Conservation (phyloP, 2,888 invertebrate genomes). For the Xylocampa areola region DNA sequence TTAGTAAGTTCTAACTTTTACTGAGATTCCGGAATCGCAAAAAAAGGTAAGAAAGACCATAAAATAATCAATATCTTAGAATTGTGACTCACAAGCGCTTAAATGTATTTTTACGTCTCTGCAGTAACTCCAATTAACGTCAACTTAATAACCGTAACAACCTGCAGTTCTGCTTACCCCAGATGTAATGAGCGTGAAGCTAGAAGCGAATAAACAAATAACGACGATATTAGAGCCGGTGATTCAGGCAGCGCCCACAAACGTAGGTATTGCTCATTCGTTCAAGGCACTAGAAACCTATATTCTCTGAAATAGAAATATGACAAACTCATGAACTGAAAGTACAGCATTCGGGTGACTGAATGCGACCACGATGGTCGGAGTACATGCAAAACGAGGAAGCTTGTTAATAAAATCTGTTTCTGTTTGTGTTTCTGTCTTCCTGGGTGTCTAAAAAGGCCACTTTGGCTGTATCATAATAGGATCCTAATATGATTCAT, state of each 20-base stretch:
- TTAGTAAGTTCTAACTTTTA: too few species aligned
- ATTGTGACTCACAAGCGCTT: too few species aligned
- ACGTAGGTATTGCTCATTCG: conserved; percentile 30
- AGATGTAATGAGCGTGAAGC: conserved; percentile 20
- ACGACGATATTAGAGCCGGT: conserved; percentile 24
- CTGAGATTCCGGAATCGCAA: too few species aligned
- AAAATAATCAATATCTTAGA: too few species aligned
- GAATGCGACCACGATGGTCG: background rate
- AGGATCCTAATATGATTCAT: too few species aligned
- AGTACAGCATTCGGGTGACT: background rate
- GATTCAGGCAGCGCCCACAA: conserved; percentile 31
- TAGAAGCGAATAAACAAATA: conserved; percentile 32
- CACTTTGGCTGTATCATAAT: too few species aligned
- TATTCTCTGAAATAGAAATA: conserved; percentile 45
- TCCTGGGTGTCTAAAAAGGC: too few species aligned
- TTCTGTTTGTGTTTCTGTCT: too few species aligned
- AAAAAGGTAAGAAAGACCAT: too few species aligned
- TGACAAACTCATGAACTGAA: conserved; percentile 37
- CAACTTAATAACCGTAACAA: background rate
- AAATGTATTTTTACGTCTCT: too few species aligned
- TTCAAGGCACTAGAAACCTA: conserved; percentile 43
- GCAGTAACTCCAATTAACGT: too few species aligned
- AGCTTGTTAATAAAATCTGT: too few species aligned
- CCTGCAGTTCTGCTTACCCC: conserved; percentile 5
- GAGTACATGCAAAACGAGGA: background rate